Evolutionary conservation across 2,888 invertebrate genomes (phyloP).

Genomic region (Creontiades dilutus): DNA sequence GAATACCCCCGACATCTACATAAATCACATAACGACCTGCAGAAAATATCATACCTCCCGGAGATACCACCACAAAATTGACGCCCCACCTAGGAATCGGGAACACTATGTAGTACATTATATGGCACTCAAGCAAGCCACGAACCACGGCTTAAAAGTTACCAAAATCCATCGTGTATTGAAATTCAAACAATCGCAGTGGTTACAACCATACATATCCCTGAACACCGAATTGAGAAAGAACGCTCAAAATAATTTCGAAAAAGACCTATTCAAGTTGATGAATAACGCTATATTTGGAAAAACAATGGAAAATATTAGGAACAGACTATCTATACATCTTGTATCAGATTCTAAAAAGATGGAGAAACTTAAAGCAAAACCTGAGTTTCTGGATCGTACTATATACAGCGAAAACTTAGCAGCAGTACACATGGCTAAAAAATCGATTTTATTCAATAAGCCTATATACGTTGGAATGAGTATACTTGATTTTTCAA

Average conservation of each 20-base stretch:
- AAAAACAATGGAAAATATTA: too few relatives aligned
- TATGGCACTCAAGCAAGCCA: too few relatives aligned
- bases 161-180: neutral
- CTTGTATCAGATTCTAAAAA: too few relatives aligned
- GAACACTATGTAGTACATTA: conserved; percentile 3
- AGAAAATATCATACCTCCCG: too few relatives aligned
- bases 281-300: neutral
- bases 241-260: neutral
- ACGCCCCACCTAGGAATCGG: conserved; percentile 2
- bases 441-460: neutral
- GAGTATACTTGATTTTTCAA: too few relatives aligned
- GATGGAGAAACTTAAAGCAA: too few relatives aligned
- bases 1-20: conserved; percentile 69
- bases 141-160: neutral
- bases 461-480: conserved; percentile 10
- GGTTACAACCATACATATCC: too few relatives aligned
- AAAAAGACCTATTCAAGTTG: neutral
- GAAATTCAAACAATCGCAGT: too few relatives aligned
- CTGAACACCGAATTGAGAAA: too few relatives aligned
- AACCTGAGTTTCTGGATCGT: conserved; percentile 3
- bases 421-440: neutral
- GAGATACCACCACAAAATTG: conserved; percentile 67
- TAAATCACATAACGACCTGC: conserved; percentile 52
- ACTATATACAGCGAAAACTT: neutral
- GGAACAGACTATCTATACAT: neutral